A percentile compares a stretch with the other conserved stretches of the same genome.
These are phyloP conservation scores for Campylomormyrus tamandua DNA, from an alignment of 2,113 vertebrate species.

Conservation along the genomic window DNA sequence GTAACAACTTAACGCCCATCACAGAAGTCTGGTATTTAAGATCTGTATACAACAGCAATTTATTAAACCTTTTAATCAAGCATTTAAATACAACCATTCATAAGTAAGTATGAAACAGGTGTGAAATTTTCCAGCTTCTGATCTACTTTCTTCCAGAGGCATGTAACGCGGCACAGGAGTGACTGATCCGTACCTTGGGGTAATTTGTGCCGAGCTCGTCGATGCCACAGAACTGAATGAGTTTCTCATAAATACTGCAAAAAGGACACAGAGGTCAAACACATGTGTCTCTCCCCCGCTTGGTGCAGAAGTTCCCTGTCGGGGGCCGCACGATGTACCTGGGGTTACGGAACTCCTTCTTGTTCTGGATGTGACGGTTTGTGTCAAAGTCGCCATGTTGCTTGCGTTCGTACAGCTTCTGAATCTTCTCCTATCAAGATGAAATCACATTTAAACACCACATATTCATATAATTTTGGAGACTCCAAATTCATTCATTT, in stretches of 20 bases:
- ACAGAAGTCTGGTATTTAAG: neutral
- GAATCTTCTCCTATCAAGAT: conserved; percentile 82
- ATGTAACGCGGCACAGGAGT: neutral
- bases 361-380: conserved; percentile 93
- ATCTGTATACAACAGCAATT: neutral
- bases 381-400: conserved; percentile 90
- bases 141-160: neutral
- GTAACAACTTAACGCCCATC: neutral
- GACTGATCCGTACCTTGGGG: conserved; percentile 68
- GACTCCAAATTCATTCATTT: neutral
- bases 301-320: neutral
- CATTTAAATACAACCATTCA: neutral
- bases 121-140: neutral
- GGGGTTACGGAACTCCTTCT: conserved; percentile 96
- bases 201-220: conserved; percentile 98
- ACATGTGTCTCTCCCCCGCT: neutral
- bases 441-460: neutral
- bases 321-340: conserved; percentile 61
- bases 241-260: conserved; percentile 93
- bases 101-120: neutral
- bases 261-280: conserved; percentile 21
- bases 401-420: conserved; percentile 87
- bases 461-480: neutral
- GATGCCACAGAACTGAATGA: conserved; percentile 94
- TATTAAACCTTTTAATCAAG: neutral